These are phyloP conservation scores for Scomber colias DNA, from an alignment of 2,113 vertebrate species.

Conservation along the genomic window DNA sequence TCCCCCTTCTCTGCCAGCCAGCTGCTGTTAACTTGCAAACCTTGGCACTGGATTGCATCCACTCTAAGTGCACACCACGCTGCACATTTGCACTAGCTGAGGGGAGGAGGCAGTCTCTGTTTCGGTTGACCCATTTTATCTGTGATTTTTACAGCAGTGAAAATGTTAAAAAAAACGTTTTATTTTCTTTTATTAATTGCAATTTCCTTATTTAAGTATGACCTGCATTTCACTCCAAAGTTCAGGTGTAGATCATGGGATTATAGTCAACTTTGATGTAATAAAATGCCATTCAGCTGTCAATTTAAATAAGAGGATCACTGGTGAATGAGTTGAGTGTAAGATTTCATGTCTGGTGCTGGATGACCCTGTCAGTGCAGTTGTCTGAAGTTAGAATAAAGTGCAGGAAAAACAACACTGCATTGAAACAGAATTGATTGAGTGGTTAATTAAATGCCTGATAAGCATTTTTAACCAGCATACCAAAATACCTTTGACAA, in stretches of 20 bases:
- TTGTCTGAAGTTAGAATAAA: slow-evolving; percentile 15
- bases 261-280: neutral
- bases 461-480: neutral
- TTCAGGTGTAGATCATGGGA: neutral
- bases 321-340: neutral
- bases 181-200: neutral
- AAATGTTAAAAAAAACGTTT: neutral
- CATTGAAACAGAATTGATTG: neutral
- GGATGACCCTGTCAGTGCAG: neutral
- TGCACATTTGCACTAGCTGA: slow-evolving; percentile 32
- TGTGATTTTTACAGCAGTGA: neutral
- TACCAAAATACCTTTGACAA: too few relatives aligned
- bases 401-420: neutral
- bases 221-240: neutral
- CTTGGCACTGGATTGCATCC: slow-evolving; percentile 34
- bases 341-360: neutral
- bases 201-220: neutral
- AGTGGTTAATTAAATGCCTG: slow-evolving; percentile 5
- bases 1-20: slow-evolving; percentile 53
- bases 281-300: slow-evolving; percentile 5
- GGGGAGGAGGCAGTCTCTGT: neutral
- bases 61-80: slow-evolving; percentile 28
- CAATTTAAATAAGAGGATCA: neutral
- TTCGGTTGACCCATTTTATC: slow-evolving; percentile 22
- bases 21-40: slow-evolving; percentile 59